Base-by-base conservation (phyloP, 2,113 vertebrate species). In the Pungitius pungitius region DNA sequence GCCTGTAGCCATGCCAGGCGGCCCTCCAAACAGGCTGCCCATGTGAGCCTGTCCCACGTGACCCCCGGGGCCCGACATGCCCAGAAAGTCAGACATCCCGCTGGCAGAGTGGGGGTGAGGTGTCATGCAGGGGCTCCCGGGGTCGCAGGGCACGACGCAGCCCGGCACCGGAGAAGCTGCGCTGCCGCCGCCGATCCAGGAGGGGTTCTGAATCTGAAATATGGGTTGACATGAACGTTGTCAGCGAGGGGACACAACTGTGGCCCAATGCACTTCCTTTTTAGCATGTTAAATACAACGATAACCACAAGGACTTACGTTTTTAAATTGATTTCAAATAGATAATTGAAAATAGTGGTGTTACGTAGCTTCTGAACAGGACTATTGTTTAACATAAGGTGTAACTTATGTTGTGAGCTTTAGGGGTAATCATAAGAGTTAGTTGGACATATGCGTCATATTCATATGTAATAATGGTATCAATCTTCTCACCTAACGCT, bases 121-220 rank as follows among this genome's bases (percentile, higher is more conserved):
- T 52, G 97, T 97, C 98, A 99, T 98, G 86, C 98, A 99, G 80
- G 97, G 93, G 1, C 96, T 95, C 89, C 98, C 95, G 0, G 96
- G 93, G 93, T 99, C 98, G 1, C 97, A 99, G 80, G 98, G 96
- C 12, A 99, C 97, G 0, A 99, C 96, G 0, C 98, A 99, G 73
- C 97, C 97, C 0, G 98, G 96, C 74, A 98, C 95, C 0, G 98
- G 97, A 0, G 98, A 99, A 0, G 96, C 95, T 0, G 95, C 95
- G 2, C 95, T 96, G 0, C 95, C 94, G 91, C 96, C 95, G 40
- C 96, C 92, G 0, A 99, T 96, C 97, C 97, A 98, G 35, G 98
- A 98, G 0, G 97, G 96, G 71, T 98, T 99, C 94, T 99, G 98
- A 82, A 99, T 99, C 98, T 99, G 94, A 43, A 70, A 87, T n/a